A percentile compares a stretch with the other conserved stretches of the same genome.
These are phyloP conservation scores for Enoplosus armatus DNA, from an alignment of 2,797 vertebrate species.

Conservation along the genomic window DNA sequence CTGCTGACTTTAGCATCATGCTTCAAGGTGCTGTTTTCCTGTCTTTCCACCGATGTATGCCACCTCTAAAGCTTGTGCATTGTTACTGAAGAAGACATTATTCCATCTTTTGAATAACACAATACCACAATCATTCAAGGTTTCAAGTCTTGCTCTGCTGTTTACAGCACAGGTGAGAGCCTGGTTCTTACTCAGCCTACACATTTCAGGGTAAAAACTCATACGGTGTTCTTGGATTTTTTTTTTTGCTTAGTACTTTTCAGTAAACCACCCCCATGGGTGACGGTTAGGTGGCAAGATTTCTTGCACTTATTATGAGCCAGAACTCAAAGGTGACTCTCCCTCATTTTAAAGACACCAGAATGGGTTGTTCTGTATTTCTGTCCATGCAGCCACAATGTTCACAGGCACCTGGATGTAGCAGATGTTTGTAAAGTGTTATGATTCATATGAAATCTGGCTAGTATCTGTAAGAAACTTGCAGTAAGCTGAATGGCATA, in stretches of 20 bases:
- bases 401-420: conserved; percentile 28
- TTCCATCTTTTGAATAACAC: background rate
- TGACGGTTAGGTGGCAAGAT: conserved; percentile 18
- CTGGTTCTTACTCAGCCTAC: conserved; percentile 15
- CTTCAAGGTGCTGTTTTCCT: background rate
- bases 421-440: conserved; percentile 31
- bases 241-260: conserved; percentile 32
- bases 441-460: conserved; percentile 31
- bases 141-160: background rate
- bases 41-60: background rate
- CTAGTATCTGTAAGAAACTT: conserved; percentile 21
- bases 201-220: conserved; percentile 38
- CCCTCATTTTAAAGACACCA: conserved; percentile 33
- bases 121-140: background rate
- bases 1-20: background rate
- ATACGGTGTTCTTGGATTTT: conserved; percentile 12
- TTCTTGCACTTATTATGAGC: conserved; percentile 60
- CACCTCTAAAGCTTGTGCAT: background rate
- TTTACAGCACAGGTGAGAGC: conserved; percentile 28
- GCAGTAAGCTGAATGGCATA: background rate
- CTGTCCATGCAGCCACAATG: background rate
- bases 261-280: conserved; percentile 16
- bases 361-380: conserved; percentile 27
- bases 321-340: conserved; percentile 40
- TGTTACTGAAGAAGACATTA: background rate